Evolutionary conservation across 2,888 invertebrate species (phyloP).

Genomic region (Stomorhina lunata): DNA sequence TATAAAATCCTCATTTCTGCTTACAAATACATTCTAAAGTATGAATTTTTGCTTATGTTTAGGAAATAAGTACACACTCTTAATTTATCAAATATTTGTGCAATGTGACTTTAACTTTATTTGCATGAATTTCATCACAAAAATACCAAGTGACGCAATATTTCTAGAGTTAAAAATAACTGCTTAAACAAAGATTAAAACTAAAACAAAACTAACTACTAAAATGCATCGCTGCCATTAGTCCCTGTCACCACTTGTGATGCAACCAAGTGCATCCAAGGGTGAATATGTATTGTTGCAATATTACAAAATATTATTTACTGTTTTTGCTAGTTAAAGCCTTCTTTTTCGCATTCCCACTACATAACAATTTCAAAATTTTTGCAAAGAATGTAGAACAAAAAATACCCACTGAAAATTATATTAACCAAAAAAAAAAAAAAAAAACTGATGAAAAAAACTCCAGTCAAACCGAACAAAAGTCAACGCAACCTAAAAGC

Average conservation of each 20-base stretch:
- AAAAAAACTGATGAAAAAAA: not conserved
- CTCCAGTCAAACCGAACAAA: conserved; percentile 40
- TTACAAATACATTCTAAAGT: too few species aligned
- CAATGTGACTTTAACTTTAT: too few species aligned
- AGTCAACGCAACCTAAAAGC: not conserved
- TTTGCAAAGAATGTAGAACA: conserved; percentile 15
- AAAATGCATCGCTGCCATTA: conserved; percentile 13
- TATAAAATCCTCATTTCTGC: too few species aligned
- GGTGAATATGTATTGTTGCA: conserved; percentile 54
- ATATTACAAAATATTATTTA: conserved; percentile 51
- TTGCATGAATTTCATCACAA: too few species aligned
- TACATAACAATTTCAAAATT: conserved; percentile 18
- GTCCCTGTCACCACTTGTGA: conserved; percentile 60
- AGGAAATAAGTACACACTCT: too few species aligned
- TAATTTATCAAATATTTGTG: too few species aligned
- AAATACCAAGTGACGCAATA: conserved; percentile 33
- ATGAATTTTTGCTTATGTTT: too few species aligned
- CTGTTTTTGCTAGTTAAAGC: not conserved
- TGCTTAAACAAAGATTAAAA: conserved; percentile 1
- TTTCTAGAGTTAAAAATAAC: conserved; percentile 17
- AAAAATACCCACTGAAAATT: not conserved
- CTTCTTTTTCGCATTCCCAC: not conserved
- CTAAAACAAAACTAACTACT: conserved; percentile 18
- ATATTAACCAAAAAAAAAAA: too few species aligned
- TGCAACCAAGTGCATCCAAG: conserved; percentile 64